phyloP scores from a whole-genome alignment of 2,113 vertebrate genomes.

The Microtus montanus region DNA sequence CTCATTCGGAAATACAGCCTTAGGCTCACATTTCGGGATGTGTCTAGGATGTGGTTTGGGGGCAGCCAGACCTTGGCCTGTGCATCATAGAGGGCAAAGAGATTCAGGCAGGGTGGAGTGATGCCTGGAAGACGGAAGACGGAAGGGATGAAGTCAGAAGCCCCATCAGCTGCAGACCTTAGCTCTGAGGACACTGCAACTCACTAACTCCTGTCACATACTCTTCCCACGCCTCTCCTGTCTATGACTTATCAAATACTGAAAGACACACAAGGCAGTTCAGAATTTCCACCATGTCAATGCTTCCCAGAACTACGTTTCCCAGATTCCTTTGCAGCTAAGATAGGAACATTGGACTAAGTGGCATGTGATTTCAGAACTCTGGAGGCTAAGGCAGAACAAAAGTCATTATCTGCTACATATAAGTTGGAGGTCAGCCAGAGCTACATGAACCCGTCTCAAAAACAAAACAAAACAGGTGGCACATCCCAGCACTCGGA shows the following conservation, averaged over 20 bases:
- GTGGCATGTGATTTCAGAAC: not conserved
- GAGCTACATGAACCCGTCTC: not conserved
- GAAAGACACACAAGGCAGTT: not conserved
- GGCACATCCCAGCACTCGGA: not conserved
- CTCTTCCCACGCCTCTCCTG: not conserved
- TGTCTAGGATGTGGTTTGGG: conserved; percentile 89
- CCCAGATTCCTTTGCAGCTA: conserved; percentile 19
- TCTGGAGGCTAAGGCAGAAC: not conserved
- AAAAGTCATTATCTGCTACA: not conserved
- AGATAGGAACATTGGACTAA: not conserved
- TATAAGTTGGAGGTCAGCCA: not conserved
- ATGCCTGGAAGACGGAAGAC: conserved; percentile 86
- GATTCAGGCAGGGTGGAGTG: conserved; percentile 89
- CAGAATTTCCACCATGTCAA: not conserved
- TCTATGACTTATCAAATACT: not conserved
- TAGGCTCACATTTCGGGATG: conserved; percentile 78
- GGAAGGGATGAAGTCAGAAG: not conserved
- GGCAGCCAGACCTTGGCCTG: conserved; percentile 89
- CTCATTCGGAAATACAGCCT: conserved; percentile 92
- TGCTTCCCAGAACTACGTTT: conserved; percentile 25
- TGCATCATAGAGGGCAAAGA: conserved; percentile 92
- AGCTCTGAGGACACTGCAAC: not conserved
- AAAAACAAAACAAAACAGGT: not conserved
- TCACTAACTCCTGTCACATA: not conserved
- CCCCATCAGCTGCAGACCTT: not conserved